Evolutionary conservation across 2,888 invertebrate genomes (phyloP).

Genomic region (Junonia oenone): DNA sequence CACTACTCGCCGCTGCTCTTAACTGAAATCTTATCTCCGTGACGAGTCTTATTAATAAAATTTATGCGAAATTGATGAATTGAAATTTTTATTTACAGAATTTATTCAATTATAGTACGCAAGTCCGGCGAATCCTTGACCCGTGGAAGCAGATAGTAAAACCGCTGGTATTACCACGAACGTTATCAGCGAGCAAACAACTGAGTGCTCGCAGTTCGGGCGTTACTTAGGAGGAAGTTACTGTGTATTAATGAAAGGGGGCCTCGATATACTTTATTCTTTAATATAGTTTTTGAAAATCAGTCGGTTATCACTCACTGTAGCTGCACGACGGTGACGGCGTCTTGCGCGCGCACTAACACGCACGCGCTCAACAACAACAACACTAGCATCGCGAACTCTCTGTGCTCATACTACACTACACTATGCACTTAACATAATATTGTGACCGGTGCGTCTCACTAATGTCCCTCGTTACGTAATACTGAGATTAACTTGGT

Average conservation of each 20-base stretch:
- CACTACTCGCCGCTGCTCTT: background rate
- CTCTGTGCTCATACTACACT: too few species aligned
- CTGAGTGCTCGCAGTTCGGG: background rate
- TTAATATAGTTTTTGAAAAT: too few species aligned
- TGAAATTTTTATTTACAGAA: background rate
- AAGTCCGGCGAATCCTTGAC: constrained; percentile 14
- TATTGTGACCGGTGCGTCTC: too few species aligned
- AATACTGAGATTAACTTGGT: background rate
- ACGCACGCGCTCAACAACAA: constrained; percentile 3
- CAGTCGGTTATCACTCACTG: constrained; percentile 42
- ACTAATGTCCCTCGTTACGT: too few species aligned
- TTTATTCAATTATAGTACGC: constrained; percentile 16
- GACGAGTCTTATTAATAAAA: background rate
- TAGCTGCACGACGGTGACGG: constrained; percentile 42
- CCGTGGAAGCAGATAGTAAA: constrained; percentile 11
- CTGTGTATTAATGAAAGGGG: background rate
- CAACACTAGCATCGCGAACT: background rate
- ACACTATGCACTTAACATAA: too few species aligned
- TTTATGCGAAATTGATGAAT: background rate
- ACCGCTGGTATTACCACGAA: background rate
- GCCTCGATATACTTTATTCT: too few species aligned
- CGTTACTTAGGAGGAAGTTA: background rate
- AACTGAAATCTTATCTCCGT: background rate
- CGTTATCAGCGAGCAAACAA: constrained; percentile 7
- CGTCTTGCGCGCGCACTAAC: constrained; percentile 20